Conservation (phyloP, 1,140 invertebrate genomes). For the Eumaeus atala region DNA sequence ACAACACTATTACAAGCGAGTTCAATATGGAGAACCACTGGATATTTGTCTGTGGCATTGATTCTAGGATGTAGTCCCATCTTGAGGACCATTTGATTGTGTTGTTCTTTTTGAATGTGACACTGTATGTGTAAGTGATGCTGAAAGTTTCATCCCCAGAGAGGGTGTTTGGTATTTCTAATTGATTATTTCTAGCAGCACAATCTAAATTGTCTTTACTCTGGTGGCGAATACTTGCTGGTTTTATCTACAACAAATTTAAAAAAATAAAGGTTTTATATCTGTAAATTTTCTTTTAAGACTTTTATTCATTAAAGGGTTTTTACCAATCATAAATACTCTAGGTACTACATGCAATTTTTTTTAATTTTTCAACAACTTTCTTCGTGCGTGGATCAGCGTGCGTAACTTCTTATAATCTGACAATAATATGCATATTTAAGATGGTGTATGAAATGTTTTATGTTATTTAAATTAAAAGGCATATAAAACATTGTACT, state of each 20-base stretch:
- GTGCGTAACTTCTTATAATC: background rate
- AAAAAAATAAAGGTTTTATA: too few relatives aligned
- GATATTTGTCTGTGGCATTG: constrained; percentile 98
- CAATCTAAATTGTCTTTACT: constrained; percentile 73
- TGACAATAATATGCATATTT: background rate
- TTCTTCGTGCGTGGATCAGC: background rate
- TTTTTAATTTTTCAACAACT: too few relatives aligned
- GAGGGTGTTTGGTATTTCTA: constrained; percentile 80
- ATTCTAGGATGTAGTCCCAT: constrained; percentile 99
- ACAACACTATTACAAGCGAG: constrained; percentile 91
- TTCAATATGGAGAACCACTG: constrained; percentile 98
- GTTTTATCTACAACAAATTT: constrained; percentile 74
- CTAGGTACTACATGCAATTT: too few relatives aligned
- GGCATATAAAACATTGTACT: too few relatives aligned
- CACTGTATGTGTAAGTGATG: constrained; percentile 91
- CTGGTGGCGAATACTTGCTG: constrained; percentile 84
- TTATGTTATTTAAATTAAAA: too few relatives aligned
- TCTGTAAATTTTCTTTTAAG: too few relatives aligned
- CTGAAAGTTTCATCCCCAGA: constrained; percentile 75
- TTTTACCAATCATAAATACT: too few relatives aligned
- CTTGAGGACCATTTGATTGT: constrained; percentile 97
- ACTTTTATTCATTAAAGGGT: too few relatives aligned
- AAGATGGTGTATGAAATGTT: background rate
- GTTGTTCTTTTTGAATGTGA: constrained; percentile 87
- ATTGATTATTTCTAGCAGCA: constrained; percentile 73